Evolutionary conservation across 2,113 vertebrate species (phyloP).

Genomic region (Perognathus longimembris): DNA sequence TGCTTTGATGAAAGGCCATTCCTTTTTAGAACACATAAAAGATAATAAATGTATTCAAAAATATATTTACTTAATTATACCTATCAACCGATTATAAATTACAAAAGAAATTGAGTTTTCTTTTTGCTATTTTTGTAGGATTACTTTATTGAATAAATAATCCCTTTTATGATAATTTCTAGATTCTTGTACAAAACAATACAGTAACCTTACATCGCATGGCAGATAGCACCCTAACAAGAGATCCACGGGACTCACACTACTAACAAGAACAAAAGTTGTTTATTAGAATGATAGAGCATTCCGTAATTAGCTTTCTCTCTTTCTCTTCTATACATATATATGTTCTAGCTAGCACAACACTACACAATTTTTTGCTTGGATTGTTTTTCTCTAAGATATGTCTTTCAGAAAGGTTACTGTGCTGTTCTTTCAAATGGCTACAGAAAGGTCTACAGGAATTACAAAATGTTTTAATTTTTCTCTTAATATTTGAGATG

Average conservation of each 20-base stretch:
- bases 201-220: neutral
- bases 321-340: no score
- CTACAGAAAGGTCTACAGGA: neutral
- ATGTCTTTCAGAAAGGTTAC: neutral
- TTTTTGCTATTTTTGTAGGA: neutral
- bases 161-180: neutral
- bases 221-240: neutral
- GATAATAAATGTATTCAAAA: no score
- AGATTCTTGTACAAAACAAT: neutral
- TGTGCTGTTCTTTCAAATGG: neutral
- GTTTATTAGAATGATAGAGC: neutral
- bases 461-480: neutral
- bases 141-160: conserved; percentile 24
- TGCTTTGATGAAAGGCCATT: no score
- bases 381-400: neutral
- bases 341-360: no score
- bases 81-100: neutral
- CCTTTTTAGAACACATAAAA: no score
- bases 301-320: no score
- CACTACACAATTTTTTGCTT: neutral
- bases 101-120: neutral
- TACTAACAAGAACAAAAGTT: neutral
- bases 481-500: no score
- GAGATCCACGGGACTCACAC: neutral
- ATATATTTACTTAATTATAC: neutral